phyloP scores from a whole-genome alignment of 1,140 invertebrate genomes.

The Philaenus spumarius region DNA sequence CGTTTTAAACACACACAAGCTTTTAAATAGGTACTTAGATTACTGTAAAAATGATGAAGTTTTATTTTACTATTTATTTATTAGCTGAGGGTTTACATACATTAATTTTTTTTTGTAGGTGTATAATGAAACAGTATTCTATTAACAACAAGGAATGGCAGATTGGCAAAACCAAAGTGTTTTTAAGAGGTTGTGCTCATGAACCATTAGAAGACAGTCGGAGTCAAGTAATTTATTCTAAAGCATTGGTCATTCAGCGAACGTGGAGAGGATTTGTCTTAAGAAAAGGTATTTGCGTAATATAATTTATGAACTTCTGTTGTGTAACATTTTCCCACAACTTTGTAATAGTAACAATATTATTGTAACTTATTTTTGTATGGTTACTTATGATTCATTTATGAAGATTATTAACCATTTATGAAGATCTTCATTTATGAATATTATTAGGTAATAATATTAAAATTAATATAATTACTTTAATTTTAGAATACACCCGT shows the following conservation, averaged over 20 bases:
- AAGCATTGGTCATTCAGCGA: constrained; percentile 75
- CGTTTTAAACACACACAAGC: too few species aligned
- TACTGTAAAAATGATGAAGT: too few species aligned
- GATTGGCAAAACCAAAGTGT: constrained; percentile 84
- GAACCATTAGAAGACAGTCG: constrained; percentile 79
- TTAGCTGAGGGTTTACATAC: too few species aligned
- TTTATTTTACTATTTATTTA: too few species aligned
- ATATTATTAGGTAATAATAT: background rate
- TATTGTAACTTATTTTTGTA: too few species aligned
- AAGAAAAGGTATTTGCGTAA: constrained; percentile 47
- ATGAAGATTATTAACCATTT: too few species aligned
- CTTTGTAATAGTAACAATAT: too few species aligned
- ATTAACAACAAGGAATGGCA: constrained; percentile 78
- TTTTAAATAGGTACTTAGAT: too few species aligned
- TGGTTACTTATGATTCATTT: too few species aligned
- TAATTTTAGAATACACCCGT: constrained; percentile 53
- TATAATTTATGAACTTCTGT: background rate
- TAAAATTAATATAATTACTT: constrained; percentile 14
- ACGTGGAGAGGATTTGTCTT: constrained; percentile 56
- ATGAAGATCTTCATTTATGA: background rate
- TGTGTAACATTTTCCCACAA: too few species aligned
- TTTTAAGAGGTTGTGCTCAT: constrained; percentile 76
- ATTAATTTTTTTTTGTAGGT: constrained; percentile 28
- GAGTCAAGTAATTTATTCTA: constrained; percentile 57
- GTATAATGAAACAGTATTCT: constrained; percentile 50